A percentile compares a stretch with the other conserved stretches of the same genome.
Evolutionary conservation across 2,888 invertebrate genomes (phyloP).

Genomic region (Octodonta nipae): DNA sequence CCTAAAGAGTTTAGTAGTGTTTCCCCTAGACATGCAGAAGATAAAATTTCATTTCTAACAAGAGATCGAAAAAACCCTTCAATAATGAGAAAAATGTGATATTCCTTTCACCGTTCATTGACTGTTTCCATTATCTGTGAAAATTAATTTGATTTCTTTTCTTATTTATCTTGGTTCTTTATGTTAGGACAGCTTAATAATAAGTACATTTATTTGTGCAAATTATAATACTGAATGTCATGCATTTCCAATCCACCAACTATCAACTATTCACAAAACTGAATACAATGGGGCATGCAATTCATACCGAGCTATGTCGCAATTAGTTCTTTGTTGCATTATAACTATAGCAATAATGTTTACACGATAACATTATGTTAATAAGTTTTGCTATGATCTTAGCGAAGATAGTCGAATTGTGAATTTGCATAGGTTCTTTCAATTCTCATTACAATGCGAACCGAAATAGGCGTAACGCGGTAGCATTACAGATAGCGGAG

Average conservation of each 20-base stretch:
- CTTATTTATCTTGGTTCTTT: neutral
- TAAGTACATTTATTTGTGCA: neutral
- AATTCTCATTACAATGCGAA: neutral
- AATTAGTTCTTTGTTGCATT: constrained; percentile 24
- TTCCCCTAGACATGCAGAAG: too few species aligned
- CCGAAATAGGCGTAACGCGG: neutral
- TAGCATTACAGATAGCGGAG: too few species aligned
- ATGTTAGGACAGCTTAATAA: neutral
- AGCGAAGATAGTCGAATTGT: constrained; percentile 11
- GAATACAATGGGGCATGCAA: constrained; percentile 20
- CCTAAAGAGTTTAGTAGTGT: too few species aligned
- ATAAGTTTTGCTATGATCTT: constrained; percentile 21
- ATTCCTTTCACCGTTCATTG: too few species aligned
- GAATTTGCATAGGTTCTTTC: constrained; percentile 3
- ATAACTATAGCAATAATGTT: constrained; percentile 22
- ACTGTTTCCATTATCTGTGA: too few species aligned
- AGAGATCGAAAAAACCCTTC: too few species aligned
- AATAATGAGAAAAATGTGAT: too few species aligned
- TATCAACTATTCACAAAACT: constrained; percentile 12
- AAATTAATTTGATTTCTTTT: neutral
- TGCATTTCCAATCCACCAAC: constrained; percentile 1
- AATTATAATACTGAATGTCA: neutral
- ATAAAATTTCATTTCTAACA: too few species aligned
- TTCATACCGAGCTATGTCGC: constrained; percentile 22
- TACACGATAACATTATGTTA: constrained; percentile 26